Base-by-base conservation (phyloP, 2,113 vertebrate genomes). In the Nerophis ophidion region DNA sequence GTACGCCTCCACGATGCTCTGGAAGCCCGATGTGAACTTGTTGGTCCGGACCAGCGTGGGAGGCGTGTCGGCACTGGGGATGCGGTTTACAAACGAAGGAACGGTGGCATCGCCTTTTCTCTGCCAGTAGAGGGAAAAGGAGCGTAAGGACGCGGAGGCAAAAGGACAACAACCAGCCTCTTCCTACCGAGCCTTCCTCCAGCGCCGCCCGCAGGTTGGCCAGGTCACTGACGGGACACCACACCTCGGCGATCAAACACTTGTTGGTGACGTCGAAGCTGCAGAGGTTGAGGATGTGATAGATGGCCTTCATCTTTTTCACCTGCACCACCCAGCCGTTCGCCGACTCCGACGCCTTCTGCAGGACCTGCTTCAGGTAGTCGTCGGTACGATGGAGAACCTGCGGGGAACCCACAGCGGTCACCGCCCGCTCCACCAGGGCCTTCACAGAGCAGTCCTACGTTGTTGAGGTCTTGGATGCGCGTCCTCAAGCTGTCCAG, bases 231-330 rank as follows among this genome's bases (percentile, higher is more conserved):
- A 97, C 90, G 0, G 97, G 95, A 75, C 96, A 99, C 97, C 97
- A 99, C 71, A 95, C 96, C 72, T 99, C 97, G 0, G 97, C 96
- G 0, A 99, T 99, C 58, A 99, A 90, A 90, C 95, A 99, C 84
- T 96, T 98, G 84, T 98, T 96, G 64, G 97, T 99, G 73, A 99
- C 96, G 0, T 99, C 97, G 0, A 99, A 95, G 83, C 95, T 98
- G 87, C 97, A 99, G 77, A 97, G 89, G 87, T 96, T 99, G 47
- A 99, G 91, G 60, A 93, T 94, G 9, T 99, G 97, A 77, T 99
- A 98, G 66, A 99, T 93, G 19, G 97, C 95, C 80, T 99, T 99
- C 96, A 98, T 98, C 86, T 98, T 99, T 79, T 93, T 94, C 81
- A 99, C 94, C 68, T 97, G 95, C 55, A 98, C 78, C 1, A 93